A percentile compares a stretch with the other conserved stretches of the same genome.
Evolutionary conservation across 2,797 vertebrate genomes (phyloP).

Genomic region (Scarus forsteni): DNA sequence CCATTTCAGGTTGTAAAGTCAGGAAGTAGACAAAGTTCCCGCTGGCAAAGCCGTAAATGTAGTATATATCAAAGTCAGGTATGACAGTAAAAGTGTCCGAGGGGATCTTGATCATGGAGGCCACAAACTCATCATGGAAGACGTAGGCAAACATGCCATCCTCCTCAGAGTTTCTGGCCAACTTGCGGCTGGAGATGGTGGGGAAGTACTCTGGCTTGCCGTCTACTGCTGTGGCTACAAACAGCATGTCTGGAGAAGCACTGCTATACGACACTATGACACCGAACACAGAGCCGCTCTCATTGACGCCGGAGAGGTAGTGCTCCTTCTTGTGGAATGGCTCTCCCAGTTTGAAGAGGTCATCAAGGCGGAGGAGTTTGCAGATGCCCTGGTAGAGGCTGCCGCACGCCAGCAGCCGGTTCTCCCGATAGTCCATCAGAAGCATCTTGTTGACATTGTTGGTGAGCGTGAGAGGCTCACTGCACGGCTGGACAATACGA

Average conservation of each 20-base stretch:
- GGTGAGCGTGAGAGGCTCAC: constrained; percentile 91
- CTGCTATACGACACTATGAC: constrained; percentile 96
- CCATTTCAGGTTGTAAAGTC: constrained; percentile 98
- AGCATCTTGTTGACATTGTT: constrained; percentile 99
- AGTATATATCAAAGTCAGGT: constrained; percentile 98
- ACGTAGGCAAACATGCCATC: constrained; percentile 98
- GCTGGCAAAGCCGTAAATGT: constrained; percentile 97
- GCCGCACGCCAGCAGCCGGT: constrained; percentile 95
- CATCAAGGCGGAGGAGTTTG: constrained; percentile 95
- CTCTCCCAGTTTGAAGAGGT: constrained; percentile 98
- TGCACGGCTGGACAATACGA: constrained; percentile 96
- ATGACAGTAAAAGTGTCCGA: constrained; percentile 98
- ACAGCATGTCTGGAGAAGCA: constrained; percentile 93
- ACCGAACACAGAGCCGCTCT: constrained; percentile 96
- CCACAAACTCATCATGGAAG: constrained; percentile 98
- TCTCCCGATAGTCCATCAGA: constrained; percentile 97
- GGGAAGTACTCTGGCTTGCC: constrained; percentile 99
- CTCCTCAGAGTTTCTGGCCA: constrained; percentile 96
- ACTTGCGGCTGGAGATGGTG: constrained; percentile 96
- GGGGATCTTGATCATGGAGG: constrained; percentile 99
- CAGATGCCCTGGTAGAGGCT: constrained; percentile 98
- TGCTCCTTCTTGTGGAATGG: constrained; percentile 99
- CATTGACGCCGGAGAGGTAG: constrained; percentile 97
- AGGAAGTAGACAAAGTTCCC: constrained; percentile 98
- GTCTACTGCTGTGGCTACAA: constrained; percentile 96